phyloP scores from a whole-genome alignment of 2,113 vertebrate genomes.

The Gracilinanus agilis region DNA sequence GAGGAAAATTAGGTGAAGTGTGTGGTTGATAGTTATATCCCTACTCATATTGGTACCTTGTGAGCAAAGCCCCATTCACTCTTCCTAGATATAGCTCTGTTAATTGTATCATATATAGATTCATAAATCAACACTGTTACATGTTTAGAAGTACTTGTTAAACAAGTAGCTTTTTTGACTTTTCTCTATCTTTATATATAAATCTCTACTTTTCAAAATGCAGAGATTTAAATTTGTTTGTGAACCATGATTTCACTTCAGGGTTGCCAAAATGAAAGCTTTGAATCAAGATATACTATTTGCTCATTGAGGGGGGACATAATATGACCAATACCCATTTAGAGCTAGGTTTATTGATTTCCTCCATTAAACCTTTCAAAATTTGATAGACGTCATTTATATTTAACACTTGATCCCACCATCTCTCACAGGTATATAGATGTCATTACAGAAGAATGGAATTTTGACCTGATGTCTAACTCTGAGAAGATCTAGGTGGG shows the following conservation, averaged over 20 bases:
- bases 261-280: background rate
- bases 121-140: background rate
- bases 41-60: background rate
- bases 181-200: slow-evolving; percentile 37
- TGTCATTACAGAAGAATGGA: slow-evolving; percentile 52
- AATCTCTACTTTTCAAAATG: slow-evolving; percentile 14
- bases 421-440: slow-evolving; percentile 43
- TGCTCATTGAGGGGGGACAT: background rate
- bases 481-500: slow-evolving; percentile 51
- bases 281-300: slow-evolving; percentile 12
- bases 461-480: slow-evolving; percentile 51
- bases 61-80: background rate
- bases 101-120: background rate
- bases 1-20: background rate
- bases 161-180: background rate
- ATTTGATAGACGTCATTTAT: slow-evolving; percentile 57
- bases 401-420: slow-evolving; percentile 33
- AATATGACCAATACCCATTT: background rate
- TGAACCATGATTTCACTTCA: background rate
- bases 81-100: background rate
- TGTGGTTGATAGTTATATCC: background rate
- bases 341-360: background rate
- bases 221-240: background rate
- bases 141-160: background rate
- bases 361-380: slow-evolving; percentile 55